Percentiles rank a stretch among this genome's conserved stretches.
Evolutionary conservation across 2,797 vertebrate species (phyloP).

Genomic region (Coregonus suidteri): DNA sequence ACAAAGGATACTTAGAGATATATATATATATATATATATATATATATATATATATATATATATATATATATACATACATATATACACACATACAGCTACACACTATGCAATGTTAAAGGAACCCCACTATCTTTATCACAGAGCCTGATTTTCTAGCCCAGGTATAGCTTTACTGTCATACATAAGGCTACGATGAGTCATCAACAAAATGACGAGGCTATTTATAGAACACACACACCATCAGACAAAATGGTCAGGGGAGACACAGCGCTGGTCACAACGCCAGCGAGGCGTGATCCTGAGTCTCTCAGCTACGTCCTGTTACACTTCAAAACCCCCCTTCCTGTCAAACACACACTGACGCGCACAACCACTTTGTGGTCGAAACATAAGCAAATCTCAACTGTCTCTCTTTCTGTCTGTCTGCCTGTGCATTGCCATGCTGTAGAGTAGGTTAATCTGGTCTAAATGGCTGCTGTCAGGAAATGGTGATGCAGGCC

Average conservation of each 20-base stretch:
- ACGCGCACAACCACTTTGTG: neutral
- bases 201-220: neutral
- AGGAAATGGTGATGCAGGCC: constrained; percentile 1
- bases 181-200: constrained; percentile 7
- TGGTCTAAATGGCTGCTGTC: neutral
- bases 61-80: neutral
- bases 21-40: neutral
- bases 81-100: neutral
- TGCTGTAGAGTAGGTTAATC: neutral
- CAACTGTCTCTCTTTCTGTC: neutral
- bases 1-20: neutral
- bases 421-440: no score
- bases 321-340: constrained; percentile 4
- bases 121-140: neutral
- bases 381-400: neutral
- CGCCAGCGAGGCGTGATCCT: constrained; percentile 4
- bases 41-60: neutral
- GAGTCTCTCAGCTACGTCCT: neutral
- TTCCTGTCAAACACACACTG: neutral
- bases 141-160: neutral
- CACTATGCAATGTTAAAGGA: neutral
- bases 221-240: constrained; percentile 1
- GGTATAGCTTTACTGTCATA: constrained; percentile 5
- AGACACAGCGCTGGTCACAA: constrained; percentile 10
- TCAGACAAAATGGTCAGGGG: neutral